Percentiles rank a stretch among this genome's conserved stretches.
Evolutionary conservation across 2,797 vertebrate genomes (phyloP).

Genomic region (Gymnocypris eckloni): DNA sequence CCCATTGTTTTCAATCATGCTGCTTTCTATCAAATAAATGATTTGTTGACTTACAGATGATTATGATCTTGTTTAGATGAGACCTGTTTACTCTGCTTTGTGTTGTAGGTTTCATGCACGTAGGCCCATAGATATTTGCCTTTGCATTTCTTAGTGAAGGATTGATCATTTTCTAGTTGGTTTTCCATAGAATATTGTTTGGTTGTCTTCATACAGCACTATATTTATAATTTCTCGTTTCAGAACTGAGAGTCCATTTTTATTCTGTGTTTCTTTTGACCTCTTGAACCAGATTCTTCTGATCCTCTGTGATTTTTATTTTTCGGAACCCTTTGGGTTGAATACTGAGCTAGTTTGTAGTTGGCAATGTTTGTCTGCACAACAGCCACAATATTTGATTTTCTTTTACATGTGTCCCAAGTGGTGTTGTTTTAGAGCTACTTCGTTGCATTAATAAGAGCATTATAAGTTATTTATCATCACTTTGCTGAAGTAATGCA

Average conservation of each 20-base stretch:
- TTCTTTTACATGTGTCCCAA: conserved; percentile 14
- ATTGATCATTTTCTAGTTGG: neutral
- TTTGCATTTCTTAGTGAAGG: neutral
- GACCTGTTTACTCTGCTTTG: neutral
- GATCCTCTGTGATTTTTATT: neutral
- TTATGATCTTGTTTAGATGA: conserved; percentile 2
- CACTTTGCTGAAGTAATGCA: neutral
- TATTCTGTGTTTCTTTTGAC: neutral
- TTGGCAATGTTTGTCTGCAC: conserved; percentile 14
- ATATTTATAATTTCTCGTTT: neutral
- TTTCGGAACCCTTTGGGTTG: neutral
- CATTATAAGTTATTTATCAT: neutral
- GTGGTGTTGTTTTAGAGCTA: neutral
- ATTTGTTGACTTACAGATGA: neutral
- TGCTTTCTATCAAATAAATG: neutral
- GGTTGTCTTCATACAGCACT: neutral
- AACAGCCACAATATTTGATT: neutral
- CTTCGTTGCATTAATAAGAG: neutral
- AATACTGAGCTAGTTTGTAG: conserved; percentile 7
- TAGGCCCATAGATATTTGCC: neutral
- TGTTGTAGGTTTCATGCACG: neutral
- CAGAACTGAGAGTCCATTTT: neutral
- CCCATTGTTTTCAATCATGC: conserved; percentile 10
- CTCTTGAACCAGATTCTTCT: conserved; percentile 4
- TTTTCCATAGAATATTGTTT: neutral